Base-by-base conservation (phyloP, 1,140 invertebrate species). In the Cydia pomonella region DNA sequence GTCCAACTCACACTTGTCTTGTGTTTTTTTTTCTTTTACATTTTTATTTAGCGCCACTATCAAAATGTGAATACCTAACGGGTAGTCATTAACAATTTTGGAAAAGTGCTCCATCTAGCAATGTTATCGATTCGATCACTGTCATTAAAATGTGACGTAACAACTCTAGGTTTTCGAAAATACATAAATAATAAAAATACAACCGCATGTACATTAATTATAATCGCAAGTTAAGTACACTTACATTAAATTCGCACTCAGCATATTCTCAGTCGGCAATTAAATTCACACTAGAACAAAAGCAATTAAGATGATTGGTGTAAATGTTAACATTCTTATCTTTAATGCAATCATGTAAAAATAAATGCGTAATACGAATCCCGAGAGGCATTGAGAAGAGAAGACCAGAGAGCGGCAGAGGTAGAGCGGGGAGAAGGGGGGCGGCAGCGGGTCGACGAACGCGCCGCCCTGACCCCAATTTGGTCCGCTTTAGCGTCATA, bases 381-480 rank as follows among this genome's bases (percentile, higher is more conserved):
- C 64, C 63, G 16, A 66, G 64, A 69, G 64, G 64, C 64, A 69
- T 69, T 69, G 64, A 69, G 64, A 69, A 69, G 64, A 69, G 64
- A 69, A 69, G 27, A 69, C n/a, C 64, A 50, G 59, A 66, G 63
- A 69, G 64, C 64, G 69, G 73, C 47, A 27, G 72, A 73, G 73
- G 75, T 69, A 62, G 75, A 75, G 79, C 50, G 72, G 77, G 75
- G 29, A 78, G 76, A 75, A 74, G 50, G 75, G 81, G 84, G 77
- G 78, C 84, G 87, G 84, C 84, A 85, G 83, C 87, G 81, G 89
- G 91, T 92, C 89, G 87, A 87, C 87, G 91, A 72, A 88, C 91
- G 88, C 89, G 88, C 85, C 88, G 89, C 91, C 91, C 91, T 92
- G 91, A 91, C 91, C 91, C 82, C 89, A 90, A 91, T 92, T 82